phyloP scores from a whole-genome alignment of 2,888 invertebrate species.

The Lepidocyrtoides sp. region DNA sequence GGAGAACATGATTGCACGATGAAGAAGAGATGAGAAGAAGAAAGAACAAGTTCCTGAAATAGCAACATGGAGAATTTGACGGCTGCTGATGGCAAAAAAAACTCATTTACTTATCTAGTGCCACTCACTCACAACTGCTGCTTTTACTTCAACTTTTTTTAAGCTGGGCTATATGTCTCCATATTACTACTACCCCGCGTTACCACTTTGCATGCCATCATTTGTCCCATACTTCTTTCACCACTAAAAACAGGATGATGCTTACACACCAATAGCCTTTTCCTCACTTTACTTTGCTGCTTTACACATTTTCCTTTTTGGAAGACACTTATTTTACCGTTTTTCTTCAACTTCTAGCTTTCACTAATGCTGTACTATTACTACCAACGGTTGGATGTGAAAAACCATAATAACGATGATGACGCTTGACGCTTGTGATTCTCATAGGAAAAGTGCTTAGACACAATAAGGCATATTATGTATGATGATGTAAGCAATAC shows the following conservation, averaged over 20 bases:
- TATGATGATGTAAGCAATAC: too few relatives aligned
- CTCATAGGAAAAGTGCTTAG: too few relatives aligned
- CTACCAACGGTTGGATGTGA: background rate
- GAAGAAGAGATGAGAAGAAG: background rate
- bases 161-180: background rate
- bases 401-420: too few relatives aligned
- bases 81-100: background rate
- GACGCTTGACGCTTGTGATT: too few relatives aligned
- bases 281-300: background rate
- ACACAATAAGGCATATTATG: too few relatives aligned
- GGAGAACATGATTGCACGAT: background rate
- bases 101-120: conserved; percentile 7
- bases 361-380: background rate
- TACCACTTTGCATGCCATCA: background rate
- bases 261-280: background rate
- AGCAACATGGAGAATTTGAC: background rate
- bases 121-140: background rate
- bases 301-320: background rate
- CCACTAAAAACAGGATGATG: background rate
- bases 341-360: background rate
- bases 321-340: conserved; percentile 2
- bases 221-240: background rate
- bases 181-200: background rate
- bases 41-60: background rate
- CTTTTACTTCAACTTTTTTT: background rate